These are phyloP conservation scores for Ara ararauna DNA, from an alignment of 2,797 vertebrate genomes.

Conservation along the genomic window DNA sequence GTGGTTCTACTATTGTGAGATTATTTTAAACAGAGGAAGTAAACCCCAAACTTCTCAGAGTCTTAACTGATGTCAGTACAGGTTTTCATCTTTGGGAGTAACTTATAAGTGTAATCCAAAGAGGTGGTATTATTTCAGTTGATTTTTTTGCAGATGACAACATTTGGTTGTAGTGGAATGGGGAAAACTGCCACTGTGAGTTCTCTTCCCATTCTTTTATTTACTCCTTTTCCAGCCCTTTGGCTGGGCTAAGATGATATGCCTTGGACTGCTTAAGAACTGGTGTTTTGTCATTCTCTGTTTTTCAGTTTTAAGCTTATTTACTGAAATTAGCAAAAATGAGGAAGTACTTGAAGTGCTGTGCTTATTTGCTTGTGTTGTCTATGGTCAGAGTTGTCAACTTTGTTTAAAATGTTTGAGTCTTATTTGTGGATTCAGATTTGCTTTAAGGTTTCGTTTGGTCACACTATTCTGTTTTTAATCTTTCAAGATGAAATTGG, in stretches of 20 bases:
- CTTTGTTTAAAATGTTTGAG: not conserved
- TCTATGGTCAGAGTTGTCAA: not conserved
- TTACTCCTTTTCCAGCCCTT: not conserved
- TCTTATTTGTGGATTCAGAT: not conserved
- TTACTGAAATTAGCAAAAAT: not conserved
- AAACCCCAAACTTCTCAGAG: not conserved
- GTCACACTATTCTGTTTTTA: not conserved
- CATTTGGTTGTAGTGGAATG: not conserved
- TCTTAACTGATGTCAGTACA: not conserved
- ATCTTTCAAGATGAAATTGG: not conserved
- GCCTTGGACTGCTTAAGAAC: not conserved
- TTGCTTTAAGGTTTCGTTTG: not conserved
- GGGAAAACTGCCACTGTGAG: not conserved
- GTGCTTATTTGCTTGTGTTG: not conserved
- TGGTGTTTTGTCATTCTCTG: not conserved
- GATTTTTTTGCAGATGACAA: not conserved
- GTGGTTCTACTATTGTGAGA: not conserved
- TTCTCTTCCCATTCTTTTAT: not conserved
- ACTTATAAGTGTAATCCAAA: not conserved
- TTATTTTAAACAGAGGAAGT: not conserved
- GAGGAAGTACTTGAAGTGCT: not conserved
- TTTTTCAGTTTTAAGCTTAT: not conserved
- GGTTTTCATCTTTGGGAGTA: not conserved
- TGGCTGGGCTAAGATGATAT: not conserved
- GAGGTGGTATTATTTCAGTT: not conserved